A percentile compares a stretch with the other conserved stretches of the same genome.
These are phyloP conservation scores for Lepus europaeus DNA, from an alignment of 2,113 vertebrate genomes.

Conservation along the genomic window DNA sequence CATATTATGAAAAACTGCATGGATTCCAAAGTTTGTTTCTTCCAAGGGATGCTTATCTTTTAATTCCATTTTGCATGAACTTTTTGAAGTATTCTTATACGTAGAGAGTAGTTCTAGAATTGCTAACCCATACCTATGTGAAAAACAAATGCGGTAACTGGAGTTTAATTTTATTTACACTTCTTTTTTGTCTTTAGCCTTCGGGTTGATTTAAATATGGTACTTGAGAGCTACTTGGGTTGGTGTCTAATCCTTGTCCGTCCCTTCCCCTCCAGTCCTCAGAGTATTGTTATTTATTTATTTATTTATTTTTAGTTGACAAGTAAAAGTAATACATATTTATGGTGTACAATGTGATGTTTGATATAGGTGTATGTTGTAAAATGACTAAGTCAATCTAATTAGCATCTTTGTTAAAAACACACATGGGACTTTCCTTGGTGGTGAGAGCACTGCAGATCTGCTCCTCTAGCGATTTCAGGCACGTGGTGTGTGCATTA, in stretches of 20 bases:
- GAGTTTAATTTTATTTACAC: slow-evolving; percentile 29
- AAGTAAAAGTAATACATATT: background rate
- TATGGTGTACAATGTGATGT: background rate
- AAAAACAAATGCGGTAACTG: slow-evolving; percentile 37
- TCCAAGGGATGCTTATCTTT: too few species aligned
- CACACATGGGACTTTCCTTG: background rate
- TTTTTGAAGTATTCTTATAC: background rate
- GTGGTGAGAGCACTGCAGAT: background rate
- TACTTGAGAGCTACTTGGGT: slow-evolving; percentile 24
- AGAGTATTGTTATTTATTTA: slow-evolving; percentile 13
- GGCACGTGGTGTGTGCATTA: background rate
- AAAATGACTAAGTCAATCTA: background rate
- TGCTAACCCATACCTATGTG: background rate
- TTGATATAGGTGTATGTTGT: background rate
- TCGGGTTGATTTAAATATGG: background rate
- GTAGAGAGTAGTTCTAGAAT: slow-evolving; percentile 30
- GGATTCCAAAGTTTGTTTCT: too few species aligned
- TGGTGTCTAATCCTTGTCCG: background rate
- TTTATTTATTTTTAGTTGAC: background rate
- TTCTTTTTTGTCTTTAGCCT: slow-evolving; percentile 45
- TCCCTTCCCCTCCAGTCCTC: background rate
- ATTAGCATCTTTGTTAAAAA: background rate
- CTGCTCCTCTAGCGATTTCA: background rate
- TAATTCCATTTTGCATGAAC: too few species aligned
- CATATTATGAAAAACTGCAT: too few species aligned